Percentiles rank a stretch among this genome's conserved stretches.
Conservation (phyloP, 2,888 invertebrate genomes). For the Luperina nickerlii region DNA sequence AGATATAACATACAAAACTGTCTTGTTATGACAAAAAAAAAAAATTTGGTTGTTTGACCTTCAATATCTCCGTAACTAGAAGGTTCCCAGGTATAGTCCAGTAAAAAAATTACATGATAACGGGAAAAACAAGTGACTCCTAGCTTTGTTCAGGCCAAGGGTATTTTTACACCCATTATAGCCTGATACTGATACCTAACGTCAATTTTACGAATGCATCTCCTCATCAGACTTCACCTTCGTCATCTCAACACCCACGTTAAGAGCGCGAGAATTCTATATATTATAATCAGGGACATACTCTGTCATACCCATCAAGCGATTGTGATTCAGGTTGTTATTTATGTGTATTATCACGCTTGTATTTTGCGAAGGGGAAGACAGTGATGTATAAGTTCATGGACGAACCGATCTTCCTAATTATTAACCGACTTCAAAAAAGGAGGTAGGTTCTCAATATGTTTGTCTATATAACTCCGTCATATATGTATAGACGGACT, state of each 20-base stretch:
- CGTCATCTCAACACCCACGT: conserved; percentile 42
- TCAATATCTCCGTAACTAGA: background rate
- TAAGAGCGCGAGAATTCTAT: conserved; percentile 27
- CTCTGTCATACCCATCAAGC: conserved; percentile 30
- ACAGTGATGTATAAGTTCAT: background rate
- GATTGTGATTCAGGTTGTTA: conserved; percentile 41
- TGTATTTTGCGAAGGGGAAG: background rate
- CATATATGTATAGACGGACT: no score
- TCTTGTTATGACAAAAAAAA: no score
- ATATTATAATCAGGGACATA: conserved; percentile 40
- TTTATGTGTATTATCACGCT: conserved; percentile 13
- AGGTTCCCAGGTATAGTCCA: no score
- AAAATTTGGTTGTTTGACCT: background rate
- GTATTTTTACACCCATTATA: background rate
- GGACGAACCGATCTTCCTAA: background rate
- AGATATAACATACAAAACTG: no score
- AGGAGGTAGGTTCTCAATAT: no score
- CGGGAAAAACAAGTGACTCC: background rate
- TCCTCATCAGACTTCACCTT: background rate
- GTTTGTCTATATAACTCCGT: no score
- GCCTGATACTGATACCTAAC: background rate
- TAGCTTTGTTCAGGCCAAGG: background rate
- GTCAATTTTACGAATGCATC: conserved; percentile 23
- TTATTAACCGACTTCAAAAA: background rate
- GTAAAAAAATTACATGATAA: background rate